Percentiles rank a stretch among this genome's conserved stretches.
Conservation (phyloP, 1,140 invertebrate species). For the Pectinophora gossypiella region DNA sequence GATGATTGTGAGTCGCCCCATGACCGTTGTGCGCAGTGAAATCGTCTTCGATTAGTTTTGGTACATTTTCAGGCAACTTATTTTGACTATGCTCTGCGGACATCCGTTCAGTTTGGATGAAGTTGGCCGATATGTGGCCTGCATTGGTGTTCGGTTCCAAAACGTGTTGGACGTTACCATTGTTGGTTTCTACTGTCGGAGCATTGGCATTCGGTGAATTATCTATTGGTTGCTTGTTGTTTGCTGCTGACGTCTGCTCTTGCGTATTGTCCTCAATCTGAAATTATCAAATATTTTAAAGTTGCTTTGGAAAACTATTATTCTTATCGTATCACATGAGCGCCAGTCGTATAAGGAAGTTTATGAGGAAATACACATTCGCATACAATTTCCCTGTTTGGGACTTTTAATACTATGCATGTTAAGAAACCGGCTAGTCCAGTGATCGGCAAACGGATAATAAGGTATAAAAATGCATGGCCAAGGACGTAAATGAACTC, state of each 20-base stretch:
- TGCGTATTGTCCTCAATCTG: conserved; percentile 51
- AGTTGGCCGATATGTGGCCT: conserved; percentile 51
- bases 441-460: too few relatives aligned
- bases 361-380: too few relatives aligned
- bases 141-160: conserved; percentile 20
- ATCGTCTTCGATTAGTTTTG: conserved; percentile 40
- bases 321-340: too few relatives aligned
- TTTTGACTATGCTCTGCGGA: conserved; percentile 22
- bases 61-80: conserved; percentile 18
- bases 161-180: conserved; percentile 29
- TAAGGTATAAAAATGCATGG: too few relatives aligned
- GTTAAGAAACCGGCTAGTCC: too few relatives aligned
- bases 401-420: too few relatives aligned
- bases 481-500: too few relatives aligned
- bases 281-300: conserved; percentile 13
- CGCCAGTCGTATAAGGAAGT: too few relatives aligned
- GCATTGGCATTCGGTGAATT: conserved; percentile 35
- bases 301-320: too few relatives aligned
- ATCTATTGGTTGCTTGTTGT: conserved; percentile 7
- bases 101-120: conserved; percentile 43
- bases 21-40: conserved; percentile 62
- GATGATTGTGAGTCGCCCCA: conserved; percentile 33
- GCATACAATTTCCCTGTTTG: too few relatives aligned
- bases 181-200: conserved; percentile 31
- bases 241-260: conserved; percentile 39